A percentile compares a stretch with the other conserved stretches of the same genome.
Evolutionary conservation across 2,888 invertebrate genomes (phyloP).

Genomic region (Anodontia alba): DNA sequence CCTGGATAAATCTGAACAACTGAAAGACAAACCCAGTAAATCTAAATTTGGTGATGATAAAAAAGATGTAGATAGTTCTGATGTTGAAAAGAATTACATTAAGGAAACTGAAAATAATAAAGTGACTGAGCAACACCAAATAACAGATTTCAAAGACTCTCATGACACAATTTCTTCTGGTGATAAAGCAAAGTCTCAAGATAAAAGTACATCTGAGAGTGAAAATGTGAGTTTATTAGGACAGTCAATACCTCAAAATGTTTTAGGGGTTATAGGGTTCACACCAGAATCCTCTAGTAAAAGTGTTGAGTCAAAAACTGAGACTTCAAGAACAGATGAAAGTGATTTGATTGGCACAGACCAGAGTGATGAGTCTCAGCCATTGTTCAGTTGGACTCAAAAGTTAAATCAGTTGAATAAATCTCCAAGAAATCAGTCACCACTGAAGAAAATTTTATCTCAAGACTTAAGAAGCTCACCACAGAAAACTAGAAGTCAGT

Average conservation of each 20-base stretch:
- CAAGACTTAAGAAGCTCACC: constrained; percentile 44
- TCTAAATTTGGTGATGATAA: not conserved
- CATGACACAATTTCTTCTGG: not conserved
- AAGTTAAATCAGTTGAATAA: constrained; percentile 49
- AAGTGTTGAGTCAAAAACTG: constrained; percentile 23
- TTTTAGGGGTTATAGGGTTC: constrained; percentile 38
- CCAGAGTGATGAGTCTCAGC: constrained; percentile 29
- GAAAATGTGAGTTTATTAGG: not conserved
- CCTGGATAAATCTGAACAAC: not conserved
- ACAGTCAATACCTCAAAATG: constrained; percentile 53
- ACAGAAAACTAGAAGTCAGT: constrained; percentile 30
- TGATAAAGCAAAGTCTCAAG: not conserved
- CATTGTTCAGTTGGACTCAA: constrained; percentile 54
- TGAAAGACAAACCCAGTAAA: not conserved
- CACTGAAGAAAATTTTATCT: constrained; percentile 35
- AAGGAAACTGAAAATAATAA: not conserved
- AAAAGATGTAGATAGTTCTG: not conserved
- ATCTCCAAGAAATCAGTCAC: constrained; percentile 40
- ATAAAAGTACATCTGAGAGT: not conserved
- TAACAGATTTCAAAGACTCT: not conserved
- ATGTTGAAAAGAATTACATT: not conserved
- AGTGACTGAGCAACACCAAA: not conserved
- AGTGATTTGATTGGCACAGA: constrained; percentile 6
- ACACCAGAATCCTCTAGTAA: constrained; percentile 41
- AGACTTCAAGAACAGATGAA: not conserved